Evolutionary conservation across 2,888 invertebrate species (phyloP).

Genomic region (Escarpia spicata): DNA sequence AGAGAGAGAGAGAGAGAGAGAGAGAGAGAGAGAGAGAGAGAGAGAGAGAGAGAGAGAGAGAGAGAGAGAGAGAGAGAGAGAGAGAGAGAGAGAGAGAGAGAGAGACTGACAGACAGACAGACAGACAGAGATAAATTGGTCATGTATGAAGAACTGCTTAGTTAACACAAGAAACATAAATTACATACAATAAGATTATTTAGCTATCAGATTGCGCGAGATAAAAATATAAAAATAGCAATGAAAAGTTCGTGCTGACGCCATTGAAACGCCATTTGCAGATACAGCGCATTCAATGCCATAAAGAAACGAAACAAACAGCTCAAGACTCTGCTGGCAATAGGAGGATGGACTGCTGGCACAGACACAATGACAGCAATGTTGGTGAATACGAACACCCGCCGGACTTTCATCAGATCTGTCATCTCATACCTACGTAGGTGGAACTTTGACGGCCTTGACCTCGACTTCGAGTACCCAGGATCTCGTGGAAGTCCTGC

Average conservation of each 20-base stretch:
- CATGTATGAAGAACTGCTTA: too few relatives aligned
- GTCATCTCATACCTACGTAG: slow-evolving; percentile 44
- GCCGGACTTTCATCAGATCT: slow-evolving; percentile 44
- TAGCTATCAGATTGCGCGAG: background rate
- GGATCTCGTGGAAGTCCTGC: slow-evolving; percentile 47
- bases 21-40: too few relatives aligned
- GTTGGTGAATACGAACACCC: slow-evolving; percentile 37
- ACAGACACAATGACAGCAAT: slow-evolving; percentile 47
- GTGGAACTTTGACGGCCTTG: slow-evolving; percentile 48
- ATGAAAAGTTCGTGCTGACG: background rate
- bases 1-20: too few relatives aligned
- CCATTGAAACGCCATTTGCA: background rate
- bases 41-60: too few relatives aligned
- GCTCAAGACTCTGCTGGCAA: slow-evolving; percentile 51
- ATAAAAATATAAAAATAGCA: background rate
- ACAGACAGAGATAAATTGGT: too few relatives aligned
- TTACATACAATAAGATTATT: background rate
- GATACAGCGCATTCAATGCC: background rate
- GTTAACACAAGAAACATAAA: background rate
- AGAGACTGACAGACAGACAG: too few relatives aligned
- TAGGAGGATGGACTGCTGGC: slow-evolving; percentile 57
- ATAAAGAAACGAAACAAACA: background rate
- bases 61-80: too few relatives aligned
- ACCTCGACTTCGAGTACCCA: slow-evolving; percentile 55
- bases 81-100: too few relatives aligned